Evolutionary conservation across 2,888 invertebrate species (phyloP), one percentile per base, ranked within the genome.

Genomic region (Pharmacophagus antenor): DNA sequence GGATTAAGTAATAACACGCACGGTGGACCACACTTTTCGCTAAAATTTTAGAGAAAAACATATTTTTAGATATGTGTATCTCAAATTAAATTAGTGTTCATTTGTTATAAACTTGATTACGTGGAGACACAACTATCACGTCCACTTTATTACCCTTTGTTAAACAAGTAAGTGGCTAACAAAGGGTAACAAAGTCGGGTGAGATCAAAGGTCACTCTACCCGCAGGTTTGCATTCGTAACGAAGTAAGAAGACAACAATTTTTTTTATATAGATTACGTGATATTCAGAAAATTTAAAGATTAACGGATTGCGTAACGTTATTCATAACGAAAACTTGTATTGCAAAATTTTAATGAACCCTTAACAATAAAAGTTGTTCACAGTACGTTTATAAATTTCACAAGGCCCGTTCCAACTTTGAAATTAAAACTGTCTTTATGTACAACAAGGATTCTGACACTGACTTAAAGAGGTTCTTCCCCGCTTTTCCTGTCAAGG

Each of bases 361-460:
- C n/a, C 15, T 37, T 5, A 15, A n/a, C 37, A n/a, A n/a, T 37
- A 37, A 37, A 37, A 37, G 31, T 31, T 37, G 37, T 37, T 31
- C 31, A 2, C 12, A 31, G 37, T n/a, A 37, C 5, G 10, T 12
- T 46, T 10, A 47, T 47, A 20, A 22, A 22, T 23, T 47, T 22
- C 7, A 23, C 12, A n/a, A 22, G 47, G n/a, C 15, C 5, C 22
- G 18, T 52, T 46, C 8, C 17, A 27, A 58, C 18, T 42, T 56
- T 56, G 31, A 55, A 51, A 60, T 50, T 60, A 23, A 49, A 37
- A 23, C 49, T 55, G 59, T 50, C 49, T 31, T 50, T 55, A 44
- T 54, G 54, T 17, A 27, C 23, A 27, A 54, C 54, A 48, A 59
- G 50, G 59, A 54, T 59, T 54, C 54, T 17, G 59, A 25, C 54